Evolutionary conservation across 1,140 invertebrate genomes (phyloP).

Genomic region (Drosophila melanogaster): Release_6_plus_ISO1_MT NT_033777.3:15639001-15639500

Average conservation of each 20-base stretch:
- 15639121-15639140: slow-evolving; percentile 68
- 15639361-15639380: slow-evolving; percentile 67
- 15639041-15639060: slow-evolving; percentile 1
- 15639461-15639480: slow-evolving; percentile 23
- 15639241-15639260: slow-evolving; percentile 67
- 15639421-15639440: slow-evolving; percentile 4
- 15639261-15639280: slow-evolving; percentile 75
- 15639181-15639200: background rate
- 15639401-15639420: slow-evolving; percentile 56
- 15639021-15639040: background rate
- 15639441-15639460: slow-evolving; percentile 3
- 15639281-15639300: slow-evolving; percentile 32
- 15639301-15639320: slow-evolving; percentile 73
- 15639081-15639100: slow-evolving; percentile 79
- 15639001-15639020: background rate
- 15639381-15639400: slow-evolving; percentile 69
- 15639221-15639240: background rate
- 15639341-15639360: slow-evolving; percentile 31
- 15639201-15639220: background rate
- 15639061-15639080: slow-evolving; percentile 55
- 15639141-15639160: slow-evolving; percentile 62
- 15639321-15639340: slow-evolving; percentile 80
- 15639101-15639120: slow-evolving; percentile 77
- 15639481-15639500: slow-evolving; percentile 76
- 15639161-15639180: slow-evolving; percentile 44